These are phyloP conservation scores for Indicator indicator DNA, from an alignment of 2,113 vertebrate genomes.

Conservation along the genomic window DNA sequence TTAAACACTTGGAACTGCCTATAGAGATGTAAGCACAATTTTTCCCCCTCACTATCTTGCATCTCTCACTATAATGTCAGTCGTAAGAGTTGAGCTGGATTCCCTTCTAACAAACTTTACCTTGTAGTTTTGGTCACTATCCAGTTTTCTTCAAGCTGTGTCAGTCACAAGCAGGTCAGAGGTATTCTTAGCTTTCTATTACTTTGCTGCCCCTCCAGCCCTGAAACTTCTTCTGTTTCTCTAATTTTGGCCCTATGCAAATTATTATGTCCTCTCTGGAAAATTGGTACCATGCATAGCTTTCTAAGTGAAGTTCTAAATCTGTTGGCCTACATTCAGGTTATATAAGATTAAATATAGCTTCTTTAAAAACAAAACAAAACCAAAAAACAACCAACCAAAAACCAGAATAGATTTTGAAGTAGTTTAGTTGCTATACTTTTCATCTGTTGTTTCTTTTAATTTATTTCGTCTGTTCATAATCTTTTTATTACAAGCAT, in stretches of 20 bases:
- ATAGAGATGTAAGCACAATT: neutral
- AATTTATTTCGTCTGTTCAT: neutral
- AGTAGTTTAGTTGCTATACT: neutral
- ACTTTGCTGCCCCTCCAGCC: neutral
- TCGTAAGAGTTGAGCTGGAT: neutral
- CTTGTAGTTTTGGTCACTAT: neutral
- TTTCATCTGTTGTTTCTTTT: neutral
- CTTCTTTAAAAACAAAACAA: neutral
- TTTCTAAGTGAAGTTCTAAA: neutral
- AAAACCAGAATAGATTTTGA: neutral
- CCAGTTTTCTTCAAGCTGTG: neutral
- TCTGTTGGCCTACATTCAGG: neutral
- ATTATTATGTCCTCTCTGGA: neutral
- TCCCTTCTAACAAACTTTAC: neutral
- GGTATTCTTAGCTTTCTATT: neutral
- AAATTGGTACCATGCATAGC: neutral
- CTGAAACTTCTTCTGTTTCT: neutral
- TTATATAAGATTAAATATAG: neutral
- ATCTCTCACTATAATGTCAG: neutral
- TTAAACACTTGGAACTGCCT: neutral
- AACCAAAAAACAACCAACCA: too few species aligned
- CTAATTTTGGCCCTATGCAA: neutral
- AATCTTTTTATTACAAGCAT: constrained; percentile 41
- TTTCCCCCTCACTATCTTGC: neutral
- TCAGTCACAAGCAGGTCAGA: neutral